phyloP scores from a whole-genome alignment of 2,888 invertebrate genomes.

The Rhyacophila evoluta region DNA sequence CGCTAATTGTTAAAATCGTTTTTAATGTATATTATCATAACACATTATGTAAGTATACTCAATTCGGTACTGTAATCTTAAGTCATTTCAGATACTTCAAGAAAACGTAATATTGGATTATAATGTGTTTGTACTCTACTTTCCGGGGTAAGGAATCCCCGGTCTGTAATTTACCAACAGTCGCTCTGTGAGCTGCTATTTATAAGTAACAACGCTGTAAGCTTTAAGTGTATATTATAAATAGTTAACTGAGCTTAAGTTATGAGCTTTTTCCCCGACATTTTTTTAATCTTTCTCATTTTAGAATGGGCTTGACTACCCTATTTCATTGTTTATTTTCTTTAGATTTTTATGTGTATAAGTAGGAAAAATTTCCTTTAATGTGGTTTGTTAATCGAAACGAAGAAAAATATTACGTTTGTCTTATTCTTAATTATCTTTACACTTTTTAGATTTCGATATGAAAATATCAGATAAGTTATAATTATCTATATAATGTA shows the following conservation, averaged over 20 bases:
- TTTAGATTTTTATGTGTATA: neutral
- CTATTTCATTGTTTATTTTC: too few species aligned
- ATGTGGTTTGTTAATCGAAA: neutral
- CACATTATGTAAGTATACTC: too few species aligned
- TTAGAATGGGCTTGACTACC: too few species aligned
- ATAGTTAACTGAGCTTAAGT: neutral
- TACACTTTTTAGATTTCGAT: too few species aligned
- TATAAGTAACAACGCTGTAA: conserved; percentile 30
- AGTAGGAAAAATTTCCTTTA: neutral
- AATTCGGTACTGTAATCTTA: neutral
- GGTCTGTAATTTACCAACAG: conserved; percentile 43
- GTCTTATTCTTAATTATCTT: too few species aligned
- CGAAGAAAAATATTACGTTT: too few species aligned
- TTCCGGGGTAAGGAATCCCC: conserved; percentile 30
- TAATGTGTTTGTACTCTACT: neutral
- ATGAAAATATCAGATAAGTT: too few species aligned
- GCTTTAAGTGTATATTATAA: conserved; percentile 2
- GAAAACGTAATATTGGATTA: neutral
- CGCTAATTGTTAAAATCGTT: too few species aligned
- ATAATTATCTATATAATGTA: too few species aligned
- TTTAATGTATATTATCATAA: too few species aligned
- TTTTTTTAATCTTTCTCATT: too few species aligned
- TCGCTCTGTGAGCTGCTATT: conserved; percentile 30
- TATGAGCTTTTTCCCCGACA: too few species aligned
- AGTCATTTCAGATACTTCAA: neutral